phyloP scores from a whole-genome alignment of 2,797 vertebrate species.

The Coreius guichenoti region DNA sequence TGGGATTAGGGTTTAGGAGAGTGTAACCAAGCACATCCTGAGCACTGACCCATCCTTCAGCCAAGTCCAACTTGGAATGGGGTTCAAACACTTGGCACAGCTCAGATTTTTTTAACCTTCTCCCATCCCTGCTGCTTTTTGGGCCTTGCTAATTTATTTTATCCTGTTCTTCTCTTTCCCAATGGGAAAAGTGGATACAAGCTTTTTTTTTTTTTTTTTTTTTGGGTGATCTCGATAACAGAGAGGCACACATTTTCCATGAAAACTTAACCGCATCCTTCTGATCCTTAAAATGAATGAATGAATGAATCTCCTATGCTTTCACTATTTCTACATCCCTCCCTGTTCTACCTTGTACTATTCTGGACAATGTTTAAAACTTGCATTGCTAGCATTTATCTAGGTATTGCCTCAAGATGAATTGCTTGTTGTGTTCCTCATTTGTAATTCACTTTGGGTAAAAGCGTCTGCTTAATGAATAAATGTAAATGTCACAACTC shows the following conservation, averaged over 20 bases:
- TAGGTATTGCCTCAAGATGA: neutral
- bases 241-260: neutral
- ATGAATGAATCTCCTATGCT: neutral
- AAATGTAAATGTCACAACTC: neutral
- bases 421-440: neutral
- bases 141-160: conserved; percentile 27
- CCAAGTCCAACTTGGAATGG: conserved; percentile 58
- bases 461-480: neutral
- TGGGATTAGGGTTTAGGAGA: conserved; percentile 60
- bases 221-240: neutral
- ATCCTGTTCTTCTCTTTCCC: neutral
- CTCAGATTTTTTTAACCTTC: conserved; percentile 36
- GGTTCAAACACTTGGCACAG: conserved; percentile 59
- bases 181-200: conserved; percentile 12
- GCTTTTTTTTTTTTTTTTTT: neutral
- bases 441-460: neutral
- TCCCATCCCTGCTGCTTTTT: conserved; percentile 6
- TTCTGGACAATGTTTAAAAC: neutral
- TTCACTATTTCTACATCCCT: neutral
- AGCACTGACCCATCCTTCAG: conserved; percentile 53
- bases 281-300: neutral
- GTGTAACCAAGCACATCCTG: conserved; percentile 60
- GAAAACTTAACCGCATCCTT: neutral
- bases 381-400: neutral
- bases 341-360: neutral